Base-by-base conservation (phyloP, 37 sponge, comb jelly and placozoan genomes). In the Sycon ciliatum region DNA sequence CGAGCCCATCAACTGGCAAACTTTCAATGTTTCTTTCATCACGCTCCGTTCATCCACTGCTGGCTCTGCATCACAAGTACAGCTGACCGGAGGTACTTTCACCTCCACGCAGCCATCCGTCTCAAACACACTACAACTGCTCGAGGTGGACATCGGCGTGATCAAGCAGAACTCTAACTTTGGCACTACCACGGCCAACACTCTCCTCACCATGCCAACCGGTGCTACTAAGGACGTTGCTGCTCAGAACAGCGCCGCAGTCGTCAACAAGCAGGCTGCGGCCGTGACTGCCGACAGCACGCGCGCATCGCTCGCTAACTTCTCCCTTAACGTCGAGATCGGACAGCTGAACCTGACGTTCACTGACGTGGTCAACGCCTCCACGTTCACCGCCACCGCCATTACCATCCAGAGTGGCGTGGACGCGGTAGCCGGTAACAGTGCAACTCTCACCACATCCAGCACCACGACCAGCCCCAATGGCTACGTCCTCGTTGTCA, bases 361-460 rank as follows among this genome's bases (percentile, higher is more conserved):
- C 36, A 81, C 69, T 75, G 92, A 91, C 34, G 76, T 84, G 26
- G 84, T 91, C 18, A 61, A 84, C 34, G 38, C 79, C 6, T 69
- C 75, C 13, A 63, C 77, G 9, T 34, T 91, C 28, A 39, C 83
- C 58, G 36, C 72, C 5, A 49, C 78, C 26, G 62, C 68, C 5
- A 54, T 84, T 7, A 62, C 52, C 2, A 53, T 89, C 29, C 85
- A 84, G 76, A 78, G 13, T 13, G 49, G 13, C 49, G 72, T 46
- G 9, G n/a, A 38, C 30, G 46, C 72, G 27, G 29, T 63, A 28
- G 66, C 73, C 23, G 52, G 56, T 49, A n/a, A 65, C n/a, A 64
- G 23, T 16, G 73, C 30, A 0, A 49, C 76, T 54, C 65, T 81
- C 18, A 65, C 76, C 7, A 32, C 84, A 18, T 68, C 76, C 3